These are phyloP conservation scores for Glyptemys insculpta DNA, from an alignment of 2,797 vertebrate species.

Conservation along the genomic window DNA sequence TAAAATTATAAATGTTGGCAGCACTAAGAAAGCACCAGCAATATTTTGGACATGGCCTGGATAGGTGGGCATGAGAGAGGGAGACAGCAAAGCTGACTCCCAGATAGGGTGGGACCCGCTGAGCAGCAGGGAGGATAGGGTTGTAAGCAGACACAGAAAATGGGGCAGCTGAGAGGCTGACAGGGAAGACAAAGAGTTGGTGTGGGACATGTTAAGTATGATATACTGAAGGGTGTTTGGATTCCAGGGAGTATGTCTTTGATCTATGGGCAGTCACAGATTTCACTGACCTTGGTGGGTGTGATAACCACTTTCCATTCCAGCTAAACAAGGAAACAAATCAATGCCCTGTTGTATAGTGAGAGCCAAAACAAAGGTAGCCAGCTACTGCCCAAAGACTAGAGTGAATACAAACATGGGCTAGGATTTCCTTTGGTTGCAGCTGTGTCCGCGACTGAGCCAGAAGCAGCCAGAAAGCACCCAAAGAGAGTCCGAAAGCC, in stretches of 20 bases:
- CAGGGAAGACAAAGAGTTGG: not conserved
- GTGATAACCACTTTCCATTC: not conserved
- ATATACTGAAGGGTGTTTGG: not conserved
- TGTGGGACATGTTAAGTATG: not conserved
- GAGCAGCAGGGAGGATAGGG: not conserved
- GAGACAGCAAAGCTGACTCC: not conserved
- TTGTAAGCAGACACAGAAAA: not conserved
- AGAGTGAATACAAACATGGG: not conserved
- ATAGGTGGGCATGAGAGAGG: not conserved
- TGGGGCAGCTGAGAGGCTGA: not conserved
- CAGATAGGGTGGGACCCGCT: not conserved
- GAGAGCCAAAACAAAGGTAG: not conserved
- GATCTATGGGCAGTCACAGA: not conserved
- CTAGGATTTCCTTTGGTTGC: not conserved
- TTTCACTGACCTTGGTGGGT: not conserved
- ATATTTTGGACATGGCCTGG: not conserved
- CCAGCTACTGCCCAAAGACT: not conserved
- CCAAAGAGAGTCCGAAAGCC: conserved; percentile 9
- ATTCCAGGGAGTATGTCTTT: not conserved
- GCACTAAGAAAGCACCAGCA: not conserved
- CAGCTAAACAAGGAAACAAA: not conserved
- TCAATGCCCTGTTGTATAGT: not conserved
- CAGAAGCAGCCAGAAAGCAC: not conserved
- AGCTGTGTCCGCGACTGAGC: not conserved
- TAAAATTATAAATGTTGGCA: not conserved